These are phyloP conservation scores for Sepiola atlantica DNA, from an alignment of 2,888 invertebrate genomes.

Conservation along the genomic window DNA sequence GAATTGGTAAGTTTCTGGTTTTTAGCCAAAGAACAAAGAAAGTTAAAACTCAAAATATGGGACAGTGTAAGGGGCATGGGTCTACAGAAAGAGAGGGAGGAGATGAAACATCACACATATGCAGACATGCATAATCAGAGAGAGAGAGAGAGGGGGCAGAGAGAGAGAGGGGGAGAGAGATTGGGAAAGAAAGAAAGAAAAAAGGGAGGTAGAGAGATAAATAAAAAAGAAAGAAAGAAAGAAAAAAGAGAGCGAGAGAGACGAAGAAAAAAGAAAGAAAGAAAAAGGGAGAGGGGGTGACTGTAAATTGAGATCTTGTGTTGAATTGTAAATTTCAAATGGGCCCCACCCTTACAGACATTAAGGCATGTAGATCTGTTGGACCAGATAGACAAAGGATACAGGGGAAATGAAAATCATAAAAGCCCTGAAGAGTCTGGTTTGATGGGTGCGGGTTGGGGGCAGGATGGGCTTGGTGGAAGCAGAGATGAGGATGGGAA, in stretches of 20 bases:
- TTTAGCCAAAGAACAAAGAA: conserved; percentile 22
- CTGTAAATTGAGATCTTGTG: background rate
- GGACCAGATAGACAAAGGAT: background rate
- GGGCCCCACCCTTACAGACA: conserved; percentile 23
- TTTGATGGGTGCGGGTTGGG: background rate
- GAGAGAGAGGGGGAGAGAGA: background rate
- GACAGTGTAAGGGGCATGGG: background rate
- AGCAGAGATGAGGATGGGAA: too few relatives aligned
- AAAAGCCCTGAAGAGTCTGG: background rate
- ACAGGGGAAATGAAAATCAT: background rate
- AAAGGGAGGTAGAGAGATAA: background rate
- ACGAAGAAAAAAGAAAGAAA: background rate
- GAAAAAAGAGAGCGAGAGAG: background rate
- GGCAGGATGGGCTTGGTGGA: too few relatives aligned
- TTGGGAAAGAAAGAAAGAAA: background rate
- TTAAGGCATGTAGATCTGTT: conserved; percentile 32
- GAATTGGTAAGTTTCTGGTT: conserved; percentile 21
- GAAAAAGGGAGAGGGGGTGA: background rate
- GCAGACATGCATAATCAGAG: background rate
- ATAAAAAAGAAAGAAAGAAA: background rate
- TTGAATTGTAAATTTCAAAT: conserved; percentile 32
- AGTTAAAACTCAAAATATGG: background rate
- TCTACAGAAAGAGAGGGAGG: background rate
- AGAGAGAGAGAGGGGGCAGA: background rate
- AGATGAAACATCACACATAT: background rate